These are phyloP conservation scores for Cephus nigrinus DNA, from an alignment of 2,888 invertebrate species.

Conservation along the genomic window DNA sequence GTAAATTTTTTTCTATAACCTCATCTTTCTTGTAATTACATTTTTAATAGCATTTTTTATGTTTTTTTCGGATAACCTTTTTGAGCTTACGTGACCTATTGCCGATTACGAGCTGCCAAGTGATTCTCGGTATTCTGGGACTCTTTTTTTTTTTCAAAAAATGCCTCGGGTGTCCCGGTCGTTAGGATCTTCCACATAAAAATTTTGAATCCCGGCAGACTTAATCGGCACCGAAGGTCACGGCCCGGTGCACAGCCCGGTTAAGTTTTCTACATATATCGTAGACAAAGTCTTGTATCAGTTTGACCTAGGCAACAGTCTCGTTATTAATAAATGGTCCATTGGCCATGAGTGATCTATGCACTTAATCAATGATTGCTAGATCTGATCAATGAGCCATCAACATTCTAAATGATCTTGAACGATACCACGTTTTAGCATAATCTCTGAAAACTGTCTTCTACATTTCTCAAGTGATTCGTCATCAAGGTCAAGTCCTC, in stretches of 20 bases:
- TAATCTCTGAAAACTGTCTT: not conserved
- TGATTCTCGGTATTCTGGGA: not conserved
- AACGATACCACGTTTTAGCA: not conserved
- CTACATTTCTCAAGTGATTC: not conserved
- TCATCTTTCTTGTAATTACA: not conserved
- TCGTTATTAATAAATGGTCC: not conserved
- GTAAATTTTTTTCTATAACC: not conserved
- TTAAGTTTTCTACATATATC: slow-evolving; percentile 19
- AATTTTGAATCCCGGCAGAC: slow-evolving; percentile 30
- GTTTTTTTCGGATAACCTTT: not conserved
- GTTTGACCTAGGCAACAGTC: not conserved
- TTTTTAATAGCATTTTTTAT: not conserved
- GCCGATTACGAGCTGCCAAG: not conserved
- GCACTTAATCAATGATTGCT: not conserved
- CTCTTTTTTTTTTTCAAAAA: not conserved
- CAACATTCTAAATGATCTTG: not conserved
- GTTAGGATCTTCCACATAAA: slow-evolving; percentile 9
- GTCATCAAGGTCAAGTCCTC: not conserved
- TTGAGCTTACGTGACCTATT: not conserved
- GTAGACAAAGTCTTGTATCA: not conserved
- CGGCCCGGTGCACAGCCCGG: slow-evolving; percentile 55
- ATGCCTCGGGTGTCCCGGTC: not conserved
- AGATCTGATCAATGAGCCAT: not conserved
- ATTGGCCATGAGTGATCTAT: not conserved
- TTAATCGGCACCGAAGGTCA: slow-evolving; percentile 48